Percentiles rank a stretch among this genome's conserved stretches.
phyloP scores from a whole-genome alignment of 2,113 vertebrate species.

The Ramphastos sulfuratus region DNA sequence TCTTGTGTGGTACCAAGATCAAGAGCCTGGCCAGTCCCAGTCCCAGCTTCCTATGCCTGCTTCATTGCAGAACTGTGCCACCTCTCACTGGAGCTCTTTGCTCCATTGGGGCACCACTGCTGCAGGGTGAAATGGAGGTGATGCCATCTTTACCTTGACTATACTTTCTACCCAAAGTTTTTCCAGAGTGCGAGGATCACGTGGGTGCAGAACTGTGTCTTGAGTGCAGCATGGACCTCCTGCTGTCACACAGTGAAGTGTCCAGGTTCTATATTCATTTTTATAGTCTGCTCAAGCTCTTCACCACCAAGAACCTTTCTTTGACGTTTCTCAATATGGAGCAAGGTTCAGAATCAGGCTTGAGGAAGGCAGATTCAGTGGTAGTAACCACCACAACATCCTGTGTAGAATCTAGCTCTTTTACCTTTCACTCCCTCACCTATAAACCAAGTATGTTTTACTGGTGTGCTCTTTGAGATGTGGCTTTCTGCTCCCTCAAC shows the following conservation, averaged over 20 bases:
- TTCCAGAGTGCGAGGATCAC: rapidly evolving
- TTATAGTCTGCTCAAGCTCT: background rate
- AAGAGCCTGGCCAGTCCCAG: background rate
- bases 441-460: background rate
- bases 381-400: background rate
- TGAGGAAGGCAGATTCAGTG: background rate
- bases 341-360: background rate
- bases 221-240: background rate
- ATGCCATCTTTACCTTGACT: background rate
- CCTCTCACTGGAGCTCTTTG: background rate
- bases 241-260: rapidly evolving
- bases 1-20: background rate
- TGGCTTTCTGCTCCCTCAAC: background rate
- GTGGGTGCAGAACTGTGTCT: background rate
- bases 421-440: background rate
- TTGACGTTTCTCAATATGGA: background rate
- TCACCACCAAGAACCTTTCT: background rate
- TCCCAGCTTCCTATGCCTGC: background rate
- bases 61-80: background rate
- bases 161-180: background rate
- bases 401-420: background rate
- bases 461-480: background rate
- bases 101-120: background rate
- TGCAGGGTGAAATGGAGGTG: background rate
- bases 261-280: background rate